These are phyloP conservation scores for Tylochromis polylepis DNA, from an alignment of 2,113 vertebrate species.

Conservation along the genomic window DNA sequence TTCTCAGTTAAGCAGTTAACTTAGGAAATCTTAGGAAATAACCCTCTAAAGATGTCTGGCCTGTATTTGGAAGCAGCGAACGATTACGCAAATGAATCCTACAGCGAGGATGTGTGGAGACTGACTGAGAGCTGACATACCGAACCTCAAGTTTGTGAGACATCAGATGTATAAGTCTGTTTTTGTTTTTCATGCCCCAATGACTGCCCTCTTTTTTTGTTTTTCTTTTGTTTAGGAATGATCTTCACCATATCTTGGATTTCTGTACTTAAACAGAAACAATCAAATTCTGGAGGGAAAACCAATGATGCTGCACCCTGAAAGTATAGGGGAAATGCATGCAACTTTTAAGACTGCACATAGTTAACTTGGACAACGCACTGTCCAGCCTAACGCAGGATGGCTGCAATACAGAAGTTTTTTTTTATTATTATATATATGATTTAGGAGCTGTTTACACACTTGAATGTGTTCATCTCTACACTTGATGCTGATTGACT, in stretches of 20 bases:
- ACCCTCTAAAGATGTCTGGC: constrained; percentile 72
- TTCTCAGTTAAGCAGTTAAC: constrained; percentile 38
- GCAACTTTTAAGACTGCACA: neutral
- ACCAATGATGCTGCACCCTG: neutral
- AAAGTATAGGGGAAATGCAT: neutral
- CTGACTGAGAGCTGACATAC: constrained; percentile 75
- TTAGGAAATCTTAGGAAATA: neutral
- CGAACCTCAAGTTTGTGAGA: constrained; percentile 73
- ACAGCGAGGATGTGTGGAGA: constrained; percentile 74
- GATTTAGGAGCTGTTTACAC: too few relatives aligned
- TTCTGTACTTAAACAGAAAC: neutral
- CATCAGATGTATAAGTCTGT: constrained; percentile 75
- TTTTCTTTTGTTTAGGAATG: neutral
- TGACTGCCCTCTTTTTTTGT: neutral
- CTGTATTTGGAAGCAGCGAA: constrained; percentile 76
- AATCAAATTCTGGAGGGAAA: neutral
- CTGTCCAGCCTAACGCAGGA: neutral
- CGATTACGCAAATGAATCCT: constrained; percentile 75
- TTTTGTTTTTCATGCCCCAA: neutral
- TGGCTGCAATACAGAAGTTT: neutral
- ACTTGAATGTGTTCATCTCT: too few relatives aligned
- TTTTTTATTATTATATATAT: too few relatives aligned
- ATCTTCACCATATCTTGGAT: neutral
- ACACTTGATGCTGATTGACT: neutral
- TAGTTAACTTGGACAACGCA: neutral